A percentile compares a stretch with the other conserved stretches of the same genome.
Conservation (phyloP, 92 coral and sea anemone species). For the Actinostola sp. region DNA sequence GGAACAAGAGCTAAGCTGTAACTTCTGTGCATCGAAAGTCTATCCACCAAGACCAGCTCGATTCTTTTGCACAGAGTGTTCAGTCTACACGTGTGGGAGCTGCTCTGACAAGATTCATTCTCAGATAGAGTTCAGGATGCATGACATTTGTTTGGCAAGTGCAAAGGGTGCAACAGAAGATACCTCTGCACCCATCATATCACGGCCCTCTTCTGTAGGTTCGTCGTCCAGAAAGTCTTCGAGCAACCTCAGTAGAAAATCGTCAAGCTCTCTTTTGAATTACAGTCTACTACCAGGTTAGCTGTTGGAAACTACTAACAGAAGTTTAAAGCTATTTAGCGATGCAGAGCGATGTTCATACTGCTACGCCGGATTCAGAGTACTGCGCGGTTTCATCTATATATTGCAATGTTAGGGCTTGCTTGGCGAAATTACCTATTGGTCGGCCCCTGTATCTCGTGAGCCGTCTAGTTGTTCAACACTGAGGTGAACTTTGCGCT, state of each 20-base stretch:
- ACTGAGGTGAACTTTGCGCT: too few relatives aligned
- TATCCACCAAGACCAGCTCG: constrained; percentile 95
- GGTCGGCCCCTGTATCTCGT: too few relatives aligned
- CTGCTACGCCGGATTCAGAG: too few relatives aligned
- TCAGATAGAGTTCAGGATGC: constrained; percentile 85
- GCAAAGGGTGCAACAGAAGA: constrained; percentile 28
- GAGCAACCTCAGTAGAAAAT: constrained; percentile 6
- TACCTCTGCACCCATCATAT: constrained; percentile 12
- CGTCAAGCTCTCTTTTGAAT: constrained; percentile 66
- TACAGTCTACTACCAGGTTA: constrained; percentile 78
- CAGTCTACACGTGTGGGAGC: constrained; percentile 80
- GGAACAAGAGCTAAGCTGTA: constrained; percentile 76
- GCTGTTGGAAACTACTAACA: not conserved
- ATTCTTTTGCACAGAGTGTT: constrained; percentile 86
- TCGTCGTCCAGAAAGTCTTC: constrained; percentile 43
- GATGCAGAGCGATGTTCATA: too few relatives aligned
- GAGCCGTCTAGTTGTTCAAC: too few relatives aligned
- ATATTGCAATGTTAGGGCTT: too few relatives aligned
- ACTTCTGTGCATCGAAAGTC: constrained; percentile 89
- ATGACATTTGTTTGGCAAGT: constrained; percentile 78
- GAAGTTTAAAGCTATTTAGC: not conserved
- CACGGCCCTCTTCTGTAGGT: constrained; percentile 53
- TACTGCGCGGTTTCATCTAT: too few relatives aligned
- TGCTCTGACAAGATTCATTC: constrained; percentile 96
- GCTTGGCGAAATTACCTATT: too few relatives aligned